These are phyloP conservation scores for Branchinecta lindahli DNA, from an alignment of 1,140 invertebrate species.

Conservation along the genomic window DNA sequence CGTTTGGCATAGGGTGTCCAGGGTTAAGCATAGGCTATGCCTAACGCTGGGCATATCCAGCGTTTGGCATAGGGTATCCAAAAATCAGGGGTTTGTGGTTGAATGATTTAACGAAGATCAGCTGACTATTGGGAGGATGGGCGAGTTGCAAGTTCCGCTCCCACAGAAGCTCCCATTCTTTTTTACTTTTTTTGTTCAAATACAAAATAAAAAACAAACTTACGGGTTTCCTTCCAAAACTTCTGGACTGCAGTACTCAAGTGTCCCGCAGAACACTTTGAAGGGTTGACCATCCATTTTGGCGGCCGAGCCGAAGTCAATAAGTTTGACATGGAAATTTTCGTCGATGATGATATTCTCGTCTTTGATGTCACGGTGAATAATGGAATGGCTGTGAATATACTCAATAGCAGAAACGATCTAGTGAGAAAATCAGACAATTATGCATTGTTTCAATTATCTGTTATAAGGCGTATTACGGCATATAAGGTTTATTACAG, in stretches of 20 bases:
- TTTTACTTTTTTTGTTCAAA: too few relatives aligned
- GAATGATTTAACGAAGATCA: too few relatives aligned
- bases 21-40: too few relatives aligned
- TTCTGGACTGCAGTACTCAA: constrained; percentile 62
- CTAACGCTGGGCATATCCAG: too few relatives aligned
- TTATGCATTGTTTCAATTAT: constrained; percentile 16
- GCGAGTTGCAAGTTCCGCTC: too few relatives aligned
- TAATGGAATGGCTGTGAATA: constrained; percentile 46
- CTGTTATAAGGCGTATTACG: constrained; percentile 11
- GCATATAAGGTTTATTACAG: constrained; percentile 11
- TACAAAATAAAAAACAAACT: too few relatives aligned
- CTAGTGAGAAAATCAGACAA: constrained; percentile 31
- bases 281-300: constrained; percentile 43
- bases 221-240: constrained; percentile 41
- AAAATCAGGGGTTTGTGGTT: too few relatives aligned
- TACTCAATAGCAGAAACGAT: constrained; percentile 51
- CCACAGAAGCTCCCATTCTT: too few relatives aligned
- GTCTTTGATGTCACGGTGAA: constrained; percentile 58
- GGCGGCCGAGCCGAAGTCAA: constrained; percentile 60
- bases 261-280: constrained; percentile 59
- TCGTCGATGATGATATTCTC: constrained; percentile 61
- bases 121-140: too few relatives aligned
- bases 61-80: too few relatives aligned
- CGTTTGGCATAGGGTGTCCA: too few relatives aligned
- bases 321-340: constrained; percentile 54